These are phyloP conservation scores for Anaspis maculata DNA, from an alignment of 2,888 invertebrate species.

Conservation along the genomic window DNA sequence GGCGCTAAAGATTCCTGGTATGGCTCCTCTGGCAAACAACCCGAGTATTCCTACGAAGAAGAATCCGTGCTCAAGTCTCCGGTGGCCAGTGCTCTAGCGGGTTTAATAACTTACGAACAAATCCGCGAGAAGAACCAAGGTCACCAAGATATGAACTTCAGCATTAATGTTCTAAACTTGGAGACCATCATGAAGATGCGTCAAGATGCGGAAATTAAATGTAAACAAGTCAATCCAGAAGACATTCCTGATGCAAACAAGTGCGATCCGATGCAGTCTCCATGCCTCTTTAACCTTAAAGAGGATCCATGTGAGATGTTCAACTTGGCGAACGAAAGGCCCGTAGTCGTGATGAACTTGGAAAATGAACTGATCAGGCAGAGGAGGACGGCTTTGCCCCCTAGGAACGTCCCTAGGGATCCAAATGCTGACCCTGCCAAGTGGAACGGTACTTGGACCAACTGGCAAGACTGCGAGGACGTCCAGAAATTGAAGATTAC, in stretches of 20 bases:
- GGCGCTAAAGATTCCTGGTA: constrained; percentile 40
- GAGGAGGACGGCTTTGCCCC: constrained; percentile 38
- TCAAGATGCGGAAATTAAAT: constrained; percentile 30
- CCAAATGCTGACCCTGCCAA: constrained; percentile 45
- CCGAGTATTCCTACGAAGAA: constrained; percentile 38
- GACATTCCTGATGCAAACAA: constrained; percentile 24
- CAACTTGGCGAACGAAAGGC: constrained; percentile 41
- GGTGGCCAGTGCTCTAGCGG: constrained; percentile 43
- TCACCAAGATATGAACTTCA: constrained; percentile 17
- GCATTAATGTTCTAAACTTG: constrained; percentile 22
- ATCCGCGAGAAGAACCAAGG: constrained; percentile 34
- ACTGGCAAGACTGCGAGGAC: constrained; percentile 51
- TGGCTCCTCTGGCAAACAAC: constrained; percentile 39
- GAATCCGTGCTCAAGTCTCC: constrained; percentile 41
- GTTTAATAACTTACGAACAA: constrained; percentile 43
- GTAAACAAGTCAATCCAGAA: constrained; percentile 22
- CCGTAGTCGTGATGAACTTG: constrained; percentile 39
- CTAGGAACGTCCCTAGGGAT: constrained; percentile 43
- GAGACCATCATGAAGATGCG: constrained; percentile 25
- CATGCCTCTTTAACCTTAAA: constrained; percentile 46
- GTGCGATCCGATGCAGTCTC: constrained; percentile 34
- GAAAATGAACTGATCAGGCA: constrained; percentile 41
- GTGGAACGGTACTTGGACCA: constrained; percentile 51
- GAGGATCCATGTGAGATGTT: constrained; percentile 47
- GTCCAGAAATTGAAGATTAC: constrained; percentile 23